phyloP scores from a whole-genome alignment of 2,113 vertebrate species.

The Myiozetetes cayanensis region DNA sequence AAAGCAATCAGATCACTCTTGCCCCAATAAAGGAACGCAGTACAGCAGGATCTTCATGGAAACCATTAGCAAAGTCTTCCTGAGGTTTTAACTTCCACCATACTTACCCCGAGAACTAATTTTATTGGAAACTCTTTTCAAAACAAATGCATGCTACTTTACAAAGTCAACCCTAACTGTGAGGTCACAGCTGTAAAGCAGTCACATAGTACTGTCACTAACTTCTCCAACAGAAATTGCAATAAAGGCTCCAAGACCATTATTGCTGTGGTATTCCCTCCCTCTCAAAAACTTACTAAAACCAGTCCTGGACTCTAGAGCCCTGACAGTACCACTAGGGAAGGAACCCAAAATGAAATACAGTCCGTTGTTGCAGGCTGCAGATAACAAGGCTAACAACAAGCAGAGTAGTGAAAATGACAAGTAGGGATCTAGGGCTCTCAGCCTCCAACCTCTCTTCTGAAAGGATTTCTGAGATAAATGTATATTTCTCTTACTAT shows the following conservation, averaged over 20 bases:
- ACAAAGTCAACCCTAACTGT: neutral
- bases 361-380: too few relatives aligned
- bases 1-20: neutral
- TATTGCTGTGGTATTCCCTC: neutral
- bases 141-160: neutral
- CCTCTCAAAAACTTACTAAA: neutral
- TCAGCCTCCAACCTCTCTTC: neutral
- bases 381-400: neutral
- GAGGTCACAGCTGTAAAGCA: neutral
- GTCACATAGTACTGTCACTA: accelerated
- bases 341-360: neutral
- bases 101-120: neutral
- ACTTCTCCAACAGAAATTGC: neutral
- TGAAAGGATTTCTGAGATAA: neutral
- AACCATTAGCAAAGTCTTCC: neutral
- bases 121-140: neutral
- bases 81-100: neutral
- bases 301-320: neutral
- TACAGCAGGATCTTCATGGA: neutral
- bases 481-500: neutral
- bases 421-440: neutral
- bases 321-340: neutral
- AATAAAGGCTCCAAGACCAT: neutral
- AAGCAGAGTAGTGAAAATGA: neutral
- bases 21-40: neutral